Evolutionary conservation across 2,113 vertebrate species (phyloP).

Genomic region (Pterophyllum scalare): DNA sequence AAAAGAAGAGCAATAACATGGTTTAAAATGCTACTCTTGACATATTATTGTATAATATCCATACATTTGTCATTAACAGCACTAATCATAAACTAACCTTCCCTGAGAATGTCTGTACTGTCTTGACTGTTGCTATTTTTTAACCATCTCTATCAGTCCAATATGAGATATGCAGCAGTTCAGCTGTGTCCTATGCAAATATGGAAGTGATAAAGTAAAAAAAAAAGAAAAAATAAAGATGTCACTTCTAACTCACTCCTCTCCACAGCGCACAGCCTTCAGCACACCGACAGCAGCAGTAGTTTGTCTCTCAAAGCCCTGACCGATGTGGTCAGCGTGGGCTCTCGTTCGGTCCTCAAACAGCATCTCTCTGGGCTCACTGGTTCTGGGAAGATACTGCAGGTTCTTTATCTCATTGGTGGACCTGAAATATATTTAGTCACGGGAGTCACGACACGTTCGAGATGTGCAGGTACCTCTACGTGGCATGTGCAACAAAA

Average conservation of each 20-base stretch:
- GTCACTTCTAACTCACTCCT: slow-evolving; percentile 83
- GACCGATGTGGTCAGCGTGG: slow-evolving; percentile 97
- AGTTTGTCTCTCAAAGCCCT: slow-evolving; percentile 97
- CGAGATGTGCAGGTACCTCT: not conserved
- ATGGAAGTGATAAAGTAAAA: not conserved
- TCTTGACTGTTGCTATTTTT: not conserved
- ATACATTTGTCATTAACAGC: not conserved
- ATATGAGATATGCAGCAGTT: not conserved
- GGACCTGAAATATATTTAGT: slow-evolving; percentile 82
- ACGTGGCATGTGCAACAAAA: not conserved
- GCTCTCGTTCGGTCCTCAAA: slow-evolving; percentile 98
- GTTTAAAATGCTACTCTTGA: too few relatives aligned
- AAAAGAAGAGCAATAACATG: not conserved
- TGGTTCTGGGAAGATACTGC: slow-evolving; percentile 98
- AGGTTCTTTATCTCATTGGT: slow-evolving; percentile 99
- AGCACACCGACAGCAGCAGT: slow-evolving; percentile 97
- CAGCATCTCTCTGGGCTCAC: slow-evolving; percentile 97
- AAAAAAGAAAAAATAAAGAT: not conserved
- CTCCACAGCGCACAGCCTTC: slow-evolving; percentile 96
- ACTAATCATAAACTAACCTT: not conserved
- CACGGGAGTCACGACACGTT: not conserved
- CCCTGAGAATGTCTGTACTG: not conserved
- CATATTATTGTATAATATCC: too few relatives aligned
- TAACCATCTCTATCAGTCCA: not conserved
- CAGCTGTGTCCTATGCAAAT: not conserved